These are phyloP conservation scores for Himalopsyche japonica DNA, from an alignment of 2,888 invertebrate genomes.

Conservation along the genomic window DNA sequence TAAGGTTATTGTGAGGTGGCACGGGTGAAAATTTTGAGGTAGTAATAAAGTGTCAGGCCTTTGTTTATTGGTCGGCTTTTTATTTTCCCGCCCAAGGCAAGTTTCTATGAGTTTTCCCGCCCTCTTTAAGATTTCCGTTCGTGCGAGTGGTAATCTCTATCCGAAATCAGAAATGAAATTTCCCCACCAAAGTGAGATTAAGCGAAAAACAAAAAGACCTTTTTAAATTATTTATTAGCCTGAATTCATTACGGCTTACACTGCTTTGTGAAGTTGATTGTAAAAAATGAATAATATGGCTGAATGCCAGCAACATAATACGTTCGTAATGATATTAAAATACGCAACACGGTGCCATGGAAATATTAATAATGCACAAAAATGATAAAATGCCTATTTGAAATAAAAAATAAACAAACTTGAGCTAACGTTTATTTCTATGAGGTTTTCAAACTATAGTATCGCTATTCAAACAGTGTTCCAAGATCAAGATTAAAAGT, in stretches of 20 bases:
- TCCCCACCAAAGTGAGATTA: not conserved
- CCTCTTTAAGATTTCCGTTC: not conserved
- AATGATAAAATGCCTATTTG: no score
- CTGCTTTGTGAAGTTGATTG: not conserved
- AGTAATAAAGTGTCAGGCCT: not conserved
- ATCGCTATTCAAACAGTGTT: no score
- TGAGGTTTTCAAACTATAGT: no score
- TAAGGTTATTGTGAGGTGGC: not conserved
- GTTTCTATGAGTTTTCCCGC: not conserved
- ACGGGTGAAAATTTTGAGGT: not conserved
- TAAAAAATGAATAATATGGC: not conserved
- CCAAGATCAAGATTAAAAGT: no score
- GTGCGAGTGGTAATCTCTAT: not conserved
- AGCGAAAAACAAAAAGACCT: not conserved
- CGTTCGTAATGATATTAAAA: not conserved
- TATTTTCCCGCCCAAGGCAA: not conserved
- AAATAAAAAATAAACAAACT: no score
- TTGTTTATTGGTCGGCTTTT: conserved; percentile 1
- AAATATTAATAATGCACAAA: no score
- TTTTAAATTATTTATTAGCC: not conserved
- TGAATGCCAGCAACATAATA: not conserved
- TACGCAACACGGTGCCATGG: no score
- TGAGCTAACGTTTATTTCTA: no score
- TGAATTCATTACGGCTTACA: not conserved
- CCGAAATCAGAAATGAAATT: not conserved